Evolutionary conservation across 2,888 invertebrate species (phyloP).

Genomic region (Ectemnius cavifrons): DNA sequence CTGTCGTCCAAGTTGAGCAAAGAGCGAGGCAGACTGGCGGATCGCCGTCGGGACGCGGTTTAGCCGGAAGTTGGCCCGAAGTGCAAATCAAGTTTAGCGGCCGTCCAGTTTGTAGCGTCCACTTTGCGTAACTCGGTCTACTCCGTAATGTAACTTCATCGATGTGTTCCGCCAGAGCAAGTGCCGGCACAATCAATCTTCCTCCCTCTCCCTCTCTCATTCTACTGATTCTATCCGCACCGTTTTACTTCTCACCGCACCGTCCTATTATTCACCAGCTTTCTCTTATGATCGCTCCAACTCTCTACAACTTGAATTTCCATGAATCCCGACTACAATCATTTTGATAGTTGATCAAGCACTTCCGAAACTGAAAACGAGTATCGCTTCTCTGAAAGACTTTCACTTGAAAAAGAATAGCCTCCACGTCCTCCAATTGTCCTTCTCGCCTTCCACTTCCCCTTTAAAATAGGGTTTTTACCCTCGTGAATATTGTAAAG

Average conservation of each 20-base stretch:
- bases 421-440: too few species aligned
- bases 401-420: too few species aligned
- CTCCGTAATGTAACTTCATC: conserved; percentile 76
- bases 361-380: conserved; percentile 16
- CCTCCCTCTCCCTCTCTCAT: conserved; percentile 54
- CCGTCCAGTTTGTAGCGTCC: conserved; percentile 72
- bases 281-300: not conserved
- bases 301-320: not conserved
- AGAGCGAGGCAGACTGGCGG: conserved; percentile 38
- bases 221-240: conserved; percentile 48
- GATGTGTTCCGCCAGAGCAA: conserved; percentile 75
- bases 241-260: conserved; percentile 30
- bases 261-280: conserved; percentile 8
- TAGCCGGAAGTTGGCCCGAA: conserved; percentile 71
- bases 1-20: conserved; percentile 61
- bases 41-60: conserved; percentile 65
- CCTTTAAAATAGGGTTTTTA: conserved; percentile 1
- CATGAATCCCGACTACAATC: too few species aligned
- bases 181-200: conserved; percentile 74
- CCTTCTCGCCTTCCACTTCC: not conserved
- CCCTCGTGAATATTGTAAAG: conserved; percentile 5
- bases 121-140: conserved; percentile 76
- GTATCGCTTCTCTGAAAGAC: too few species aligned
- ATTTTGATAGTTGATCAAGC: too few species aligned
- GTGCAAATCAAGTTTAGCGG: conserved; percentile 74